A percentile compares a stretch with the other conserved stretches of the same genome.
These are phyloP conservation scores for Ptilonorhynchus violaceus DNA, from an alignment of 2,113 vertebrate genomes.

Conservation along the genomic window DNA sequence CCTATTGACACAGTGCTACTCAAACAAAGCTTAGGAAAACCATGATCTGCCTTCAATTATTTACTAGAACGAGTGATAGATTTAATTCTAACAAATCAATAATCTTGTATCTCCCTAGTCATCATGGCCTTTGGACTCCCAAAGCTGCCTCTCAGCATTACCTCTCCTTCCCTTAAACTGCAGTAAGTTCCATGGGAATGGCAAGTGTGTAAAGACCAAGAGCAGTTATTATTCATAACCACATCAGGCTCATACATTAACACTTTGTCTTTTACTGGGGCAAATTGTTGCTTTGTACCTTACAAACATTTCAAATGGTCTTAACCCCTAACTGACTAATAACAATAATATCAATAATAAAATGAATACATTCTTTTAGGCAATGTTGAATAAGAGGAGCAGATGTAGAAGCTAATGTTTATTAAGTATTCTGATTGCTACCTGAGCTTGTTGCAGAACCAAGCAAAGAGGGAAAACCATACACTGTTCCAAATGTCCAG, in stretches of 20 bases:
- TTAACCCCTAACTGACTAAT: background rate
- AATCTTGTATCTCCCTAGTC: background rate
- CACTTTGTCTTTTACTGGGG: background rate
- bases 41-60: background rate
- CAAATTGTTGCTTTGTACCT: background rate
- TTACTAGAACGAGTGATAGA: background rate
- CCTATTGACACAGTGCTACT: background rate
- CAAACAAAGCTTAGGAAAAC: background rate
- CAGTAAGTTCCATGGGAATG: background rate
- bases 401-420: background rate
- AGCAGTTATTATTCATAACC: background rate
- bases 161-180: background rate
- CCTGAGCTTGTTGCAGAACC: background rate
- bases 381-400: background rate
- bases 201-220: background rate
- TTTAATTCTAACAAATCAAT: conserved; percentile 46
- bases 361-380: background rate
- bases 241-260: background rate
- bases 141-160: background rate
- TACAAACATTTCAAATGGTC: background rate
- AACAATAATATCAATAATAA: background rate
- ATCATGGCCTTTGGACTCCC: background rate
- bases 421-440: background rate
- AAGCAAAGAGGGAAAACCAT: background rate
- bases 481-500: background rate